These are phyloP conservation scores for Tryphoninae sp. DNA, from an alignment of 2,888 invertebrate genomes.

Conservation along the genomic window DNA sequence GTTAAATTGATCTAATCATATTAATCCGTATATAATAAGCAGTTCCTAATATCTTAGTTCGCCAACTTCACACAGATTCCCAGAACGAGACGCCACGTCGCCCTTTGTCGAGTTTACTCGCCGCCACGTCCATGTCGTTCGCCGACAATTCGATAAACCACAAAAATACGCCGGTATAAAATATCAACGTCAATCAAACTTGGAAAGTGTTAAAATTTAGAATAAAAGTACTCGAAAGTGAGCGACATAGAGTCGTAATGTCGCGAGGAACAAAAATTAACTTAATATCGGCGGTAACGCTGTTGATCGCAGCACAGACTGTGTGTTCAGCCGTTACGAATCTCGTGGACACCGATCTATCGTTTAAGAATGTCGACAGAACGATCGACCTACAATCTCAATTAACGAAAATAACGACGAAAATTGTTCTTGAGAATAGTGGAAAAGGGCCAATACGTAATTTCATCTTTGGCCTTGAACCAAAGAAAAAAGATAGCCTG, in stretches of 20 bases:
- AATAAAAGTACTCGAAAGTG: neutral
- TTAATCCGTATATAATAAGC: neutral
- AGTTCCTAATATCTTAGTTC: neutral
- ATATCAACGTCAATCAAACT: neutral
- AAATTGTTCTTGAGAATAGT: slow-evolving; percentile 92
- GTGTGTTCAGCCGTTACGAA: slow-evolving; percentile 43
- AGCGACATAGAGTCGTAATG: neutral
- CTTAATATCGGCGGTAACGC: neutral
- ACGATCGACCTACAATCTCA: slow-evolving; percentile 94
- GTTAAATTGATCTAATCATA: too few relatives aligned
- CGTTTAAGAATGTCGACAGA: slow-evolving; percentile 91
- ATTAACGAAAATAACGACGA: slow-evolving; percentile 91
- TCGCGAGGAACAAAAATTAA: slow-evolving; percentile 35
- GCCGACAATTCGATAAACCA: slow-evolving; percentile 33
- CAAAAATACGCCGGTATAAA: slow-evolving; percentile 59
- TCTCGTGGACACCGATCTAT: slow-evolving; percentile 82
- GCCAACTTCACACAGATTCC: too few relatives aligned
- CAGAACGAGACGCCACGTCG: neutral
- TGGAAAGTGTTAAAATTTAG: neutral
- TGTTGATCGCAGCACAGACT: slow-evolving; percentile 13
- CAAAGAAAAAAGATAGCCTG: slow-evolving; percentile 84
- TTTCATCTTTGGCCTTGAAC: slow-evolving; percentile 89
- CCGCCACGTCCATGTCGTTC: slow-evolving; percentile 70
- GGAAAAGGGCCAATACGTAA: slow-evolving; percentile 87
- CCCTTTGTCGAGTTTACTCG: neutral